Evolutionary conservation across 1,140 invertebrate species (phyloP).

Genomic region (Tetraneura akinire): DNA sequence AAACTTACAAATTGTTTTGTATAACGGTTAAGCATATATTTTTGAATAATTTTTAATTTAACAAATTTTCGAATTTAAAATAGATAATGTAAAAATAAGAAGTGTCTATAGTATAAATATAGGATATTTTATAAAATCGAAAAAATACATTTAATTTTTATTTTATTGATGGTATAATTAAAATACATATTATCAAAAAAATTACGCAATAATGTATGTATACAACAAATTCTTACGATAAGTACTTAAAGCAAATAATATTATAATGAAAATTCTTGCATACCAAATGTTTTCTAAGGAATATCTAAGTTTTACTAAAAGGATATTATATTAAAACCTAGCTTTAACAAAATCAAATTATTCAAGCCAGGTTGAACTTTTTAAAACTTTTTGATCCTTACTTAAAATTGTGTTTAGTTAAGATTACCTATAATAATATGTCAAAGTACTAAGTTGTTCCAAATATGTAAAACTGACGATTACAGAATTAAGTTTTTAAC

Average conservation of each 20-base stretch:
- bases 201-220: neutral
- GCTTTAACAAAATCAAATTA: conserved; percentile 19
- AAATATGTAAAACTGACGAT: neutral
- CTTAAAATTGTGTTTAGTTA: neutral
- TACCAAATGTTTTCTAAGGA: neutral
- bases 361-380: conserved; percentile 29
- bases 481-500: neutral
- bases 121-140: too few species aligned
- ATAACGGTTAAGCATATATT: too few species aligned
- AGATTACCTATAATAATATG: neutral
- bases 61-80: too few species aligned
- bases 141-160: too few species aligned
- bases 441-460: conserved; percentile 9
- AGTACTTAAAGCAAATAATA: neutral
- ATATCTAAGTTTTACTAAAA: conserved; percentile 31
- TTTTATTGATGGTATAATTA: too few species aligned
- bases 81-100: too few species aligned
- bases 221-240: neutral
- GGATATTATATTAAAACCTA: conserved; percentile 5
- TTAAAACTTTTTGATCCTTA: conserved; percentile 6
- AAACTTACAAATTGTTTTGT: too few species aligned
- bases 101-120: too few species aligned
- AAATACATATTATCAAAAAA: too few species aligned
- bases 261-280: neutral
- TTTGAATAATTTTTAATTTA: too few species aligned